Percentiles rank a stretch among this genome's conserved stretches.
These are phyloP conservation scores for Sceliomorpha sp. DNA, from an alignment of 2,888 invertebrate genomes.

Conservation along the genomic window DNA sequence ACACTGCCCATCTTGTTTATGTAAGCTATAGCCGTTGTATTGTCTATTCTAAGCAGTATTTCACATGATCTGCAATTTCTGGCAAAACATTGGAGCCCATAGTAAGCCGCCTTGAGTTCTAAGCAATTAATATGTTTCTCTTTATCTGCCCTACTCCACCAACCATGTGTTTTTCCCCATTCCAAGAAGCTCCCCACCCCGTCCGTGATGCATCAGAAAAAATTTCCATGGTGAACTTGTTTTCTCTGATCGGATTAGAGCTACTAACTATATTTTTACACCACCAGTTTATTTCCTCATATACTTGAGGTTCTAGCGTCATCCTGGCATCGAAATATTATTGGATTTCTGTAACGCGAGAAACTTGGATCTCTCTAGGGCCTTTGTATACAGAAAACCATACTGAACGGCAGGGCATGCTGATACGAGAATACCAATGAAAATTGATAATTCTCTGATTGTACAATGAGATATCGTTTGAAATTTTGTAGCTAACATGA, in stretches of 20 bases:
- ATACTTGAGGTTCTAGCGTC: constrained; percentile 2
- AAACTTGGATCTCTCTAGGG: constrained; percentile 24
- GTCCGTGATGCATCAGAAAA: constrained; percentile 51
- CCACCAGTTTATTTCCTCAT: constrained; percentile 45
- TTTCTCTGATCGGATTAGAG: constrained; percentile 15
- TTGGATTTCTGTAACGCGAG: constrained; percentile 17
- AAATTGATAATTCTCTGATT: constrained; percentile 37
- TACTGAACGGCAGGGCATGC: constrained; percentile 41
- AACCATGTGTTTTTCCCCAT: constrained; percentile 4
- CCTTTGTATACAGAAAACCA: constrained; percentile 30
- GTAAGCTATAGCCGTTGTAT: constrained; percentile 17
- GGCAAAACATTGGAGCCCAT: constrained; percentile 34
- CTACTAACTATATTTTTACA: constrained; percentile 6
- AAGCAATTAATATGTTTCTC: constrained; percentile 23
- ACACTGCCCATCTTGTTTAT: constrained; percentile 27
- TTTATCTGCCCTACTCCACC: constrained; percentile 10
- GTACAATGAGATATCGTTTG: constrained; percentile 10
- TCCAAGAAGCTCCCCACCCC: constrained; percentile 37
- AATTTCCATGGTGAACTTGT: constrained; percentile 22
- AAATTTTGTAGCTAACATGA: not conserved
- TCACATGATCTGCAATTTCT: constrained; percentile 7
- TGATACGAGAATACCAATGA: constrained; percentile 42
- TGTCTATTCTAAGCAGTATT: constrained; percentile 26
- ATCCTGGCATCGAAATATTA: constrained; percentile 35
- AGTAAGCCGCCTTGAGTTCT: constrained; percentile 24